Evolutionary conservation across 2,113 vertebrate genomes (phyloP).

Genomic region (Aix galericulata): DNA sequence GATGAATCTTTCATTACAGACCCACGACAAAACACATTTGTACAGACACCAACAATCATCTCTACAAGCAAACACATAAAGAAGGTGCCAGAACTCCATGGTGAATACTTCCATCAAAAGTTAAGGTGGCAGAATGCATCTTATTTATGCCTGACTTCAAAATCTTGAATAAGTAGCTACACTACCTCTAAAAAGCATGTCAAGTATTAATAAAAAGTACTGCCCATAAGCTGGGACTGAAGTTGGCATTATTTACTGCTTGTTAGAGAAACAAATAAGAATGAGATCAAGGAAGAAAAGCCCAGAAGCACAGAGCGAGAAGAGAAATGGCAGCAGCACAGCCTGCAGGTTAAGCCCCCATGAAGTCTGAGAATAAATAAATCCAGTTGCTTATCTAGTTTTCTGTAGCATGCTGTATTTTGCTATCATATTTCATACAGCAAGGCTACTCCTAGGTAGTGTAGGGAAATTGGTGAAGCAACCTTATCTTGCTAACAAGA

Average conservation of each 20-base stretch:
- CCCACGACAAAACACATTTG: not conserved
- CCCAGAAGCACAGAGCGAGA: not conserved
- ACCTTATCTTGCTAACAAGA: not conserved
- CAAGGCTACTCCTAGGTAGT: not conserved
- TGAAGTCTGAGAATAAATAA: not conserved
- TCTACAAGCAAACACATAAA: not conserved
- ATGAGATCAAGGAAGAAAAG: not conserved
- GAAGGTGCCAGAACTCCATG: not conserved
- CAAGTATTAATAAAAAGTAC: not conserved
- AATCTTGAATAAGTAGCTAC: not conserved
- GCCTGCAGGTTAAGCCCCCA: not conserved
- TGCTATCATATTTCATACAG: not conserved
- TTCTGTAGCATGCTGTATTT: not conserved
- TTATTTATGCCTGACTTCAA: not conserved
- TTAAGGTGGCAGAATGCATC: not conserved
- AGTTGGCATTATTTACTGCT: not conserved
- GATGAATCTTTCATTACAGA: not conserved
- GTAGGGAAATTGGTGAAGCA: not conserved
- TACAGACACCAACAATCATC: not conserved
- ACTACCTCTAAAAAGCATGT: not conserved
- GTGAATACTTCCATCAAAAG: not conserved
- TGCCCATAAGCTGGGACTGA: not conserved
- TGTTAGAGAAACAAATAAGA: conserved; percentile 1
- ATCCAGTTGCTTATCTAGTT: not conserved
- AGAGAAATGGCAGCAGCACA: not conserved